Evolutionary conservation across 92 coral and sea anemone species (phyloP), one percentile per base, ranked within the genome.

Genomic region (Parazoanthus atlanticus): DNA sequence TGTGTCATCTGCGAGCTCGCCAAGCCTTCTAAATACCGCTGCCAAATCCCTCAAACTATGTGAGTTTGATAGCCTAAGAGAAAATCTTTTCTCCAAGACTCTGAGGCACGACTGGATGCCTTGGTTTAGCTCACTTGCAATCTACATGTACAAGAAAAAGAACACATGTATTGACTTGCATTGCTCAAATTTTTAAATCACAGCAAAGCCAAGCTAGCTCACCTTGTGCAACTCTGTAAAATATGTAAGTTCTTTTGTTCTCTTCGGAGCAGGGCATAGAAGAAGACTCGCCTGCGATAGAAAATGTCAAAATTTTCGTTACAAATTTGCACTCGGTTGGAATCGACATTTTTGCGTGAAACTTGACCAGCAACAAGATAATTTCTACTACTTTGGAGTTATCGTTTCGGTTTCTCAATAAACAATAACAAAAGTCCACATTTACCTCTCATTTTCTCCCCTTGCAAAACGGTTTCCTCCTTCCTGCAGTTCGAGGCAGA

Each of bases 401-500:
- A 76, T 76, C 13, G 32, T 76, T 38, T 38, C 56, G 80, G 58
- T 76, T 76, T 76, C 56, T 76, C 80, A 76, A 40, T 76, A 38
- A 76, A 72, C 34, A 8, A 76, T 5, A 76, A 76, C 7, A 7
- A 76, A 38, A 76, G 21, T 76, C 80, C 3, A 6, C n/a, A 7
- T 76, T 38, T 38, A 76, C 80, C 80, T 76, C 80, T 7, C 80
- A 40, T 41, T 76, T 41, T 76, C 29, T 9, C 21, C 58, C 58
- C 30, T 76, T 76, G 80, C 21, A 76, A 38, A 76, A 76, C 80
- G 19, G 33, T 38, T 76, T 9, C 76, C 80, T 76, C 26, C 33
- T 76, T 76, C 58, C 80, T 40, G 80, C 80, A 76, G 80, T 9
- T 40, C 80, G 54, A 76, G 56, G 80, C 54, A 76, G 80, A 76